Evolutionary conservation across 2,888 invertebrate genomes (phyloP).

Genomic region (Troilus luridus): DNA sequence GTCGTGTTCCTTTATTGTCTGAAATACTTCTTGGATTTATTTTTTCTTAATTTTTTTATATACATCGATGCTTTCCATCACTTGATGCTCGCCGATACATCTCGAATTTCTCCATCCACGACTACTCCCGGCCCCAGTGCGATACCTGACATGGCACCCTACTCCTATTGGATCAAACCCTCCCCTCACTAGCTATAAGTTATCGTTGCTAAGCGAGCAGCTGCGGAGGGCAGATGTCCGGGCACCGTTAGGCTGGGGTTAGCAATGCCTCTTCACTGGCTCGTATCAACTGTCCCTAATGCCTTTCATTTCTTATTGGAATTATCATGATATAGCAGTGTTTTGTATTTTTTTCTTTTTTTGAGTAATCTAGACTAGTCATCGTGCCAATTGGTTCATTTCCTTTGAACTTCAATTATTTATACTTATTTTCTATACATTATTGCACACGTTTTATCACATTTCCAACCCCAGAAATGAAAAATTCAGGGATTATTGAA

Average conservation of each 20-base stretch:
- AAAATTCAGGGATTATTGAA: no score
- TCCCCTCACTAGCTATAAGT: conserved; percentile 3
- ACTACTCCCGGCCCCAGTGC: background rate
- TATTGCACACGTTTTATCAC: no score
- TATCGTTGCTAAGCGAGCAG: background rate
- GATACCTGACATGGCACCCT: background rate
- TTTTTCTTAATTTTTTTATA: no score
- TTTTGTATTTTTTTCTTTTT: background rate
- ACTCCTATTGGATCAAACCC: conserved; percentile 15
- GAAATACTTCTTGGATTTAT: no score
- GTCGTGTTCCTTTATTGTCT: no score
- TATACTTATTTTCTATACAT: no score
- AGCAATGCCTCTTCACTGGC: background rate
- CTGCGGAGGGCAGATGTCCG: background rate
- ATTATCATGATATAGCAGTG: background rate
- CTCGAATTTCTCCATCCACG: no score
- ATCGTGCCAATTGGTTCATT: no score
- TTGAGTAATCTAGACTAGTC: background rate
- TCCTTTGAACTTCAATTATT: no score
- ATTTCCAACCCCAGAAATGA: no score
- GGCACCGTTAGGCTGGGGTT: background rate
- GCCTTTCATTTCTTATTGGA: background rate
- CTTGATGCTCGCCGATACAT: no score
- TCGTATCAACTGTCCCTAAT: background rate
- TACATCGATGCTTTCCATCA: no score